These are phyloP conservation scores for Diarsia rubi DNA, from an alignment of 2,888 invertebrate species.

Conservation along the genomic window DNA sequence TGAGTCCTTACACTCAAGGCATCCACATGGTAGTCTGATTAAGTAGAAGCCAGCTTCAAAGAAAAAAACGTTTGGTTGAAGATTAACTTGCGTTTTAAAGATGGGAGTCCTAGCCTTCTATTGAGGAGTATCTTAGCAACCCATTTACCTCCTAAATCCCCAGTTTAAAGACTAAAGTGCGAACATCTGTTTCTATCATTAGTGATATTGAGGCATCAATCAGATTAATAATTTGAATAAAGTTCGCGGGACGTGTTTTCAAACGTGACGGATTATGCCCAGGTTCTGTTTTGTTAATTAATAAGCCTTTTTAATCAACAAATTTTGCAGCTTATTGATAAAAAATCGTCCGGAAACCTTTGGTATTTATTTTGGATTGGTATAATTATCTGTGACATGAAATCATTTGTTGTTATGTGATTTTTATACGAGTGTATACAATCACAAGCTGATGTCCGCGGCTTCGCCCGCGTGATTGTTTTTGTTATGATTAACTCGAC, in stretches of 20 bases:
- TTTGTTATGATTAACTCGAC: too few relatives aligned
- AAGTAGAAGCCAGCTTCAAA: too few relatives aligned
- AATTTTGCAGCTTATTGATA: background rate
- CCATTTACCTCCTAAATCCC: background rate
- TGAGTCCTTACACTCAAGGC: too few relatives aligned
- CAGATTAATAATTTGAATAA: background rate
- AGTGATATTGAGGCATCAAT: background rate
- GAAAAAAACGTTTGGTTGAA: too few relatives aligned
- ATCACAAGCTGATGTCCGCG: too few relatives aligned
- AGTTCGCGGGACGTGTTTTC: background rate
- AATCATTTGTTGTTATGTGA: background rate
- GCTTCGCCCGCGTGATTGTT: too few relatives aligned
- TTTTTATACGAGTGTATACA: background rate
- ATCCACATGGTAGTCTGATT: too few relatives aligned
- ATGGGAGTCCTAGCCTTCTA: too few relatives aligned
- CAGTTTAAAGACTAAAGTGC: background rate
- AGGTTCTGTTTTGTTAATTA: background rate
- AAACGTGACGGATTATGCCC: background rate
- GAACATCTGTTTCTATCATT: background rate
- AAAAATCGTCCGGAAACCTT: background rate
- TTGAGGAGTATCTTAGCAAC: background rate
- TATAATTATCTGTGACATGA: background rate
- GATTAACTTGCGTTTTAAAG: too few relatives aligned
- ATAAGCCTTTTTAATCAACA: slow-evolving; percentile 3
- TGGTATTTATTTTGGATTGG: background rate